Conservation (phyloP, 1,140 invertebrate genomes). For the Drosophila rhopaloa region DNA sequence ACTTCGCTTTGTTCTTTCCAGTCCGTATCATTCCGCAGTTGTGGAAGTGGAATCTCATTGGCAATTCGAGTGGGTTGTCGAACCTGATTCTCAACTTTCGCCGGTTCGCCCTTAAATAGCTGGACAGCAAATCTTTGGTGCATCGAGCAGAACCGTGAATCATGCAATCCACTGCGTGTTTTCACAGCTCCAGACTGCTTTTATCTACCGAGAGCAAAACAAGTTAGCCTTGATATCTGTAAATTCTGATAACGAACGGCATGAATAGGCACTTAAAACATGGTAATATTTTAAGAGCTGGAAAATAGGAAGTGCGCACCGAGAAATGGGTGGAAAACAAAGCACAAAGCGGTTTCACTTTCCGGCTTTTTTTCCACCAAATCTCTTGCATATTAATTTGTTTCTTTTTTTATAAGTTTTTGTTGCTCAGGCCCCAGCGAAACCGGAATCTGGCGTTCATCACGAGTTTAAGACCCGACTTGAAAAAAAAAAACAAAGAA, state of each 20-base stretch:
- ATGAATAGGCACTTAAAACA: slow-evolving; percentile 49
- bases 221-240: slow-evolving; percentile 25
- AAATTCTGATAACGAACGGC: slow-evolving; percentile 53
- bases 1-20: slow-evolving; percentile 29
- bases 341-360: slow-evolving; percentile 55
- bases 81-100: slow-evolving; percentile 78
- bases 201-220: slow-evolving; percentile 13
- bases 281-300: slow-evolving; percentile 6
- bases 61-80: slow-evolving; percentile 26
- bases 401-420: slow-evolving; percentile 25
- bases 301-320: slow-evolving; percentile 21
- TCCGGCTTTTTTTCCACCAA: slow-evolving; percentile 33
- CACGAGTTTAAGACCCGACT: slow-evolving; percentile 52
- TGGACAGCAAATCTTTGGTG: slow-evolving; percentile 28
- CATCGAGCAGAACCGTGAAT: slow-evolving; percentile 55
- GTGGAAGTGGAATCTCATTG: slow-evolving; percentile 2
- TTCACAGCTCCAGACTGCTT: background rate
- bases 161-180: slow-evolving; percentile 2
- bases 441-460: slow-evolving; percentile 69
- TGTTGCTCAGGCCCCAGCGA: slow-evolving; percentile 21
- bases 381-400: slow-evolving; percentile 37
- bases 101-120: slow-evolving; percentile 45
- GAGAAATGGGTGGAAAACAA: slow-evolving; percentile 35
- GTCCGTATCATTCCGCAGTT: slow-evolving; percentile 3
- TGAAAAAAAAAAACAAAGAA: slow-evolving; percentile 18